Evolutionary conservation across 2,888 invertebrate genomes (phyloP), one percentile per base, ranked within the genome.

Genomic region (Lucinisca nassula): DNA sequence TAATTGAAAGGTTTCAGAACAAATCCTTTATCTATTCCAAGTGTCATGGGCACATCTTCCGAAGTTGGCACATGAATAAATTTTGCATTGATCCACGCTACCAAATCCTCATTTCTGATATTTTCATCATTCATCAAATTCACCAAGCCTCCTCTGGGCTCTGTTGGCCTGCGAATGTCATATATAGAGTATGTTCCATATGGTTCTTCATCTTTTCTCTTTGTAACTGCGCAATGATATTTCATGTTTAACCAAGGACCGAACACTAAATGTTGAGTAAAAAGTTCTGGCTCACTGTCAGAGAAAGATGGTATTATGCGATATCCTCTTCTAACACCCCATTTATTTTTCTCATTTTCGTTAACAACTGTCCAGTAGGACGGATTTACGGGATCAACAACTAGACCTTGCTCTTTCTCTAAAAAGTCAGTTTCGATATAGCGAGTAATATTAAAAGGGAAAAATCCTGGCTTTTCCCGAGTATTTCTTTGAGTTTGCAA

Each of bases 1-100:
- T 89, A 92, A 79, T 92, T 92, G 35, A 80, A 90, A 8, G 92
- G 92, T 37, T 92, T 91, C 27, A 92, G 74, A 38, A 76, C 70
- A 58, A 92, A 92, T 14, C 92, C 91, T 27, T 84, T 83, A 1
- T 81, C 77, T 0, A 87, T 88, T 2, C 85, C 79, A 12, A 90
- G 37, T 1, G 92, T 92, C 90, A 92, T 92, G 0, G 92, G 91
- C 17, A 91, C 70, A 67, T 92, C 92, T 70, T 92, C 92, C 12
- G 91, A 55, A 0, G 90, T 82, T 0, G 92, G 92, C 17, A 88
- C 83, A 78, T 92, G 92, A 14, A 89, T 51, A 73, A 92, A 91
- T 40, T 89, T 89, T 24, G 90, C 85, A 12, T 84, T 88, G 0
- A 92, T 58, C 92, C 92, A 92, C 3, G 90, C 67, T 21, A 92